Conservation (phyloP, 2,113 vertebrate species). For the Ovis canadensis region DNA sequence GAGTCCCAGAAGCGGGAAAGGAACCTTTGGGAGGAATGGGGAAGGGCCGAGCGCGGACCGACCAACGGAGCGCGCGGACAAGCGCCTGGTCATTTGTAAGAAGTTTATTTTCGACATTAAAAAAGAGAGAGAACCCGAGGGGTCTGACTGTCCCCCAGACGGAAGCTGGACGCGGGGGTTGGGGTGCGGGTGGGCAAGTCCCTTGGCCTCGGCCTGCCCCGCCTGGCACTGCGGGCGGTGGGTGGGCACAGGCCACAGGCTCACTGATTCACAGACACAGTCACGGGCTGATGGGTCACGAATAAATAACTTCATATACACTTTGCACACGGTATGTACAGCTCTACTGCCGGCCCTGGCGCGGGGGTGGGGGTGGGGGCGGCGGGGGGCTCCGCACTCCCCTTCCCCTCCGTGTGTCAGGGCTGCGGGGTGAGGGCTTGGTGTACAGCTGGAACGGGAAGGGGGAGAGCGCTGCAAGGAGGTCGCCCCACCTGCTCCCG, state of each 20-base stretch:
- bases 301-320: constrained; percentile 96
- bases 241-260: constrained; percentile 81
- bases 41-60: neutral
- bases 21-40: neutral
- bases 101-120: constrained; percentile 97
- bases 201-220: neutral
- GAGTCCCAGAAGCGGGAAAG: neutral
- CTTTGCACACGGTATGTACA: constrained; percentile 91
- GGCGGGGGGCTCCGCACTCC: neutral
- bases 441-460: neutral
- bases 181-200: neutral
- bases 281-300: constrained; percentile 83
- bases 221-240: constrained; percentile 58
- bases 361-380: neutral
- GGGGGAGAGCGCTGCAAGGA: neutral
- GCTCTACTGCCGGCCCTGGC: neutral
- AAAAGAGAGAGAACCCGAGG: constrained; percentile 84
- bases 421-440: neutral
- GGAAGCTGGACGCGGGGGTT: neutral
- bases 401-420: neutral
- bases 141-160: neutral
- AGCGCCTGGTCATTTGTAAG: constrained; percentile 84
- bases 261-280: constrained; percentile 91
- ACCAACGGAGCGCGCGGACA: constrained; percentile 8
- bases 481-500: neutral